Evolutionary conservation across 2,888 invertebrate genomes (phyloP), one percentile per base, ranked within the genome.

Genomic region (Argyresthia goedartella): DNA sequence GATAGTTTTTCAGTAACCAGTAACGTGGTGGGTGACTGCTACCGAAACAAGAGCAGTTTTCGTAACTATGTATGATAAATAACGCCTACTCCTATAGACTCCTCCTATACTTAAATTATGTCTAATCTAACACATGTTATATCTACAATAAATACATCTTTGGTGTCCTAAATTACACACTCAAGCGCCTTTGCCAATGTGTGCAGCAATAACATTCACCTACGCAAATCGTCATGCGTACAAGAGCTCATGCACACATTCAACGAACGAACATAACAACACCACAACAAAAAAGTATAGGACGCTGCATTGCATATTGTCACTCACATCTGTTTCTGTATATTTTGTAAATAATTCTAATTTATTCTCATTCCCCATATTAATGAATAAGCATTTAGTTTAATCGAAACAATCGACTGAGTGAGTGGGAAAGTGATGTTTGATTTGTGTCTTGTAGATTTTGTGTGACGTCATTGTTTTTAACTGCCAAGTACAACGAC

Each of bases 391-490:
- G 61, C 59, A 60, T 63, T 61, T 64, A 65, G 57, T 61, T 65
- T 63, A 60, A 60, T 60, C 62, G 51, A 61, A 68, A 61, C 59
- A 67, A 63, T 65, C 57, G 53, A 56, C 57, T 61, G 63, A 60
- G 65, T 65, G 71, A 57, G 65, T 61, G 69, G 66, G 63, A 71
- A 70, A 67, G 71, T 63, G 69, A 73, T 74, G 71, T 71, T 66
- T 69, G 67, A 65, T 62, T 71, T 61, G 59, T 66, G 72, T 50
- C 53, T 54, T 56, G 54, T 79, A 73, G 74, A 66, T 71, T 72
- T 71, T 60, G 71, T 76, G 85, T 89, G 89, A 89, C 89, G 89
- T 89, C 89, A 89, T 80, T 78, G 73, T 82, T 82, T 82, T 81
- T 81, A 80, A 84, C 81, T 84, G 84, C 82, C 79, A 87, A 51